Evolutionary conservation across 2,113 vertebrate species (phyloP), one percentile per base, ranked within the genome.

Genomic region (Myotis yumanensis): DNA sequence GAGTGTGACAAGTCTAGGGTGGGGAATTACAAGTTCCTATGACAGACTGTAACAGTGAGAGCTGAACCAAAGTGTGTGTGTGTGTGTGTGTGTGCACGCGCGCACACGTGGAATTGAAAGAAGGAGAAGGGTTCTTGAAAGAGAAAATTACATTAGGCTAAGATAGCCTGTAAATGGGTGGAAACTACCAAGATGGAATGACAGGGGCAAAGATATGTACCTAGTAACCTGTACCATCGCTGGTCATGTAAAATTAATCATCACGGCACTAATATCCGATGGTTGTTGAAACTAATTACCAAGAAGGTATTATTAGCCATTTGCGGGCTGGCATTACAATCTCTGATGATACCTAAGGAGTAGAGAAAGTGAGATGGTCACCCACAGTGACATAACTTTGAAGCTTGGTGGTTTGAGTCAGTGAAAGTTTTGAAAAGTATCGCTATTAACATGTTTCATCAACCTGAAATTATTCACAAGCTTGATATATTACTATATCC

Each of bases 381-480:
- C 12, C 7, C 3, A 23, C 16, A 40, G 3, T 32, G 30, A 64
- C 46, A 86, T 10, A 8, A 5, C 17, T 46, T n/a, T 17, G 43
- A 40, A 15, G 16, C 35, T 17, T 30, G 4, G 8, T 20, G 48
- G 28, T 20, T 90, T 17, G 43, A 64, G 81, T 83, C 54, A 54
- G 66, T 28, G 62, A 73, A 73, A 64, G 9, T 90, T 95, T 51
- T n/a, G 35, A 30, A 32, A 40, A 87, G 12, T 46, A 51, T 18
- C 15, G 25, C 66, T 76, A 8, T 20, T 3, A 3, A 76, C 52
- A 3, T 37, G n/a, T 52, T 76, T 69, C 75, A 28, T 69, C 86
- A 71, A 66, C 30, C 91, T 54, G 73, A 59, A n/a, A 84, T 35
- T 71, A 95, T 85, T 90, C 72, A 37, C 25, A 22, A 64, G 37